Evolutionary conservation across 2,113 vertebrate species (phyloP).

Genomic region (Picathartes gymnocephalus): DNA sequence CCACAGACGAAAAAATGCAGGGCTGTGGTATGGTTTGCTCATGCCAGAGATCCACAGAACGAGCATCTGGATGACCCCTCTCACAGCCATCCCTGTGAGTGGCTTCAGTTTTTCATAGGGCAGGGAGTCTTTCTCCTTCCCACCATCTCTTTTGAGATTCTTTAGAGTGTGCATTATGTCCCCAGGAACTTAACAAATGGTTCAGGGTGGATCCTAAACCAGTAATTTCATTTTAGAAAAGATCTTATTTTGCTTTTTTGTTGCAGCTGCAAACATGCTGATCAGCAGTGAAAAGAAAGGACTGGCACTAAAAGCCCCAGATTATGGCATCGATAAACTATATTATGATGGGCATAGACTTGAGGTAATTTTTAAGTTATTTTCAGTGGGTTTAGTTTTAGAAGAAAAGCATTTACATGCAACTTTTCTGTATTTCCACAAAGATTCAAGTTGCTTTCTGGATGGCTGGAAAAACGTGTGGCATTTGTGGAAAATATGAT

Average conservation of each 20-base stretch:
- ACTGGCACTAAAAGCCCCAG: constrained; percentile 14
- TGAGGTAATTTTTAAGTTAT: neutral
- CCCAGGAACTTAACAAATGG: neutral
- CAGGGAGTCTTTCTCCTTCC: neutral
- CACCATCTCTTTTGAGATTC: neutral
- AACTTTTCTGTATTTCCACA: neutral
- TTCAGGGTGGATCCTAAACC: neutral
- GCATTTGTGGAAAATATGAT: constrained; percentile 79
- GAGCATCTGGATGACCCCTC: neutral
- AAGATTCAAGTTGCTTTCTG: constrained; percentile 77
- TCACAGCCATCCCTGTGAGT: neutral
- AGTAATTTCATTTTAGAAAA: neutral
- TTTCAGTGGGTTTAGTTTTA: neutral
- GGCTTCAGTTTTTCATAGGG: neutral
- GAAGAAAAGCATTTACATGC: neutral
- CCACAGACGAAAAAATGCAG: neutral
- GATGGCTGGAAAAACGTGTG: constrained; percentile 80
- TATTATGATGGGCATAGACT: constrained; percentile 37
- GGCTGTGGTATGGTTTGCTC: neutral
- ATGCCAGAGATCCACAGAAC: neutral
- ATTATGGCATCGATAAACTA: constrained; percentile 44
- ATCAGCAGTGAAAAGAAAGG: constrained; percentile 29
- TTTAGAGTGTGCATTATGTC: neutral
- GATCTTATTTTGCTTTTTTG: neutral
- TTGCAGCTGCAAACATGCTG: constrained; percentile 21